These are phyloP conservation scores for Agelas oroides DNA, from an alignment of 37 sponge, comb jelly and placozoan genomes.

Conservation along the genomic window DNA sequence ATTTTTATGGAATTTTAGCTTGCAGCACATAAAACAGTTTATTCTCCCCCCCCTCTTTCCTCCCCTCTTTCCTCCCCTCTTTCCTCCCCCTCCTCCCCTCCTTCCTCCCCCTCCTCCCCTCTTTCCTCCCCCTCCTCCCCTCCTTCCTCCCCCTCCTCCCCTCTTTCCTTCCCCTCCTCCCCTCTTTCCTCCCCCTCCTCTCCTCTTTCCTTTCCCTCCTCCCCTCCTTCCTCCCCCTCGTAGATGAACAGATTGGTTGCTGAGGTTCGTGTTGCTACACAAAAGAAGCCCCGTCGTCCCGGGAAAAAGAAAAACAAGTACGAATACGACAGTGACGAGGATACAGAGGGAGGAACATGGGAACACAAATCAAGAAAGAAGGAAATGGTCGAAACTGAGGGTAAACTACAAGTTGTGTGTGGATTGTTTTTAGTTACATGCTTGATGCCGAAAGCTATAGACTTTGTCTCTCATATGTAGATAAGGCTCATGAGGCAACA, in stretches of 20 bases:
- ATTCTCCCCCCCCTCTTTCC: neutral
- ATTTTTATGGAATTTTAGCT: too few species aligned
- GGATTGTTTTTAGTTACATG: too few species aligned
- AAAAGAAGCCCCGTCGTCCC: neutral
- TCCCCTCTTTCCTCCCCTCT: neutral
- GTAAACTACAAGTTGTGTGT: slow-evolving; percentile 16
- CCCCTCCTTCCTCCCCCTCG: too few species aligned
- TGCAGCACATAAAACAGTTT: neutral
- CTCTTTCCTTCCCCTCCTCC: neutral
- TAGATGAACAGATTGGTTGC: slow-evolving; percentile 71
- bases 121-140: neutral
- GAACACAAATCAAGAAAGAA: slow-evolving; percentile 88
- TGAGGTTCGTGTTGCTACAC: slow-evolving; percentile 32
- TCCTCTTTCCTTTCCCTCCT: neutral
- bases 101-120: neutral
- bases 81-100: neutral
- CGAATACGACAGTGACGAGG: slow-evolving; percentile 98
- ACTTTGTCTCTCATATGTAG: neutral
- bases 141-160: neutral
- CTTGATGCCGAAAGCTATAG: too few species aligned
- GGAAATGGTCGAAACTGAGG: slow-evolving; percentile 84
- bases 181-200: neutral
- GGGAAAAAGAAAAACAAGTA: slow-evolving; percentile 58
- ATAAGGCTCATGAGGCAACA: slow-evolving; percentile 65
- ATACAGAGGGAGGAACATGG: slow-evolving; percentile 90